phyloP scores from a whole-genome alignment of 2,113 vertebrate genomes.

The Aldabrachelys gigantea region DNA sequence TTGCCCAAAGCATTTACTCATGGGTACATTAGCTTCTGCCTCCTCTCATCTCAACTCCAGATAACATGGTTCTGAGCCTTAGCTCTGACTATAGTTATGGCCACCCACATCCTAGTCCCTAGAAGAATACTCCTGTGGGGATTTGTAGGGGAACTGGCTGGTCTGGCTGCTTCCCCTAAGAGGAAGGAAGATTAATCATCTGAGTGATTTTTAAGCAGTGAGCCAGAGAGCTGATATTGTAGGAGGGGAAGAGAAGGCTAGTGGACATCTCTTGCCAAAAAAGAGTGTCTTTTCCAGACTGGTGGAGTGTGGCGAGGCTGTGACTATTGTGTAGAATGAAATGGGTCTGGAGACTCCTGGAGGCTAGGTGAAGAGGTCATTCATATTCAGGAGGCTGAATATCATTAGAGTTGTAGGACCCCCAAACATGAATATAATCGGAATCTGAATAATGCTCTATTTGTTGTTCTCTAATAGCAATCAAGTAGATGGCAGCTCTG shows the following conservation, averaged over 20 bases:
- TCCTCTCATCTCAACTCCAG: background rate
- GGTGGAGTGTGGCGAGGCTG: background rate
- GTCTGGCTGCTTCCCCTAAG: background rate
- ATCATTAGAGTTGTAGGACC: background rate
- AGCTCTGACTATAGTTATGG: background rate
- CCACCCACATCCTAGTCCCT: background rate
- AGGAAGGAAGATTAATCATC: background rate
- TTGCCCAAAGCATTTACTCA: background rate
- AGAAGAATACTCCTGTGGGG: background rate
- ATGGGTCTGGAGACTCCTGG: background rate
- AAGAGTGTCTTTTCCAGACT: background rate
- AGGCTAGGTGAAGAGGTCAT: background rate
- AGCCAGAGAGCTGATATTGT: background rate
- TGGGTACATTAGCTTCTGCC: too few relatives aligned
- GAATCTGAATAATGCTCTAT: background rate
- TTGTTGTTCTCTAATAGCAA: constrained; percentile 29
- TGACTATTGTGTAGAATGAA: background rate
- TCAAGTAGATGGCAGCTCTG: constrained; percentile 14
- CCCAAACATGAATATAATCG: background rate
- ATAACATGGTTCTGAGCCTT: background rate
- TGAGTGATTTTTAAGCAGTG: background rate
- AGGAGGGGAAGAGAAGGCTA: background rate
- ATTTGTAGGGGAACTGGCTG: background rate
- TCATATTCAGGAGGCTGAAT: background rate
- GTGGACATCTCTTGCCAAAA: background rate